Base-by-base conservation (phyloP, 2,113 vertebrate genomes). In the Anhinga anhinga region DNA sequence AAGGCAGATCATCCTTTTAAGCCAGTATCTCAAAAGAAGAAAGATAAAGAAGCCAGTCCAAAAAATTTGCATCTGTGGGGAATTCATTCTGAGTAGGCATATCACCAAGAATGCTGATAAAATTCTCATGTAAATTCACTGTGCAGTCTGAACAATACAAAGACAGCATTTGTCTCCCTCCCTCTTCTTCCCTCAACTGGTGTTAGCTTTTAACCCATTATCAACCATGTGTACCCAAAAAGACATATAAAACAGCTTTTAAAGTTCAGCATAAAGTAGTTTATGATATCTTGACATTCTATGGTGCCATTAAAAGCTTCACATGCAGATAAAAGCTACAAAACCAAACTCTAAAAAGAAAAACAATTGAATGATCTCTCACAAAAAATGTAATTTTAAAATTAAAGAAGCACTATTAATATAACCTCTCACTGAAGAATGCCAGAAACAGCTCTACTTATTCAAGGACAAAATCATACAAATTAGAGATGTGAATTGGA, bases 121-220 rank as follows among this genome's bases (percentile, higher is more conserved):
- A 95, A 91, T 96, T 93, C 70, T 87, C 65, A 97, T 93, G 78
- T 79, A 93, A 96, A 97, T 96, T 88, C 77, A 83, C 61, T 82
- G 21, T 40, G 47, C 49, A 85, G 47, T 47, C 80, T 86, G 67
- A 92, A 67, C 56, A 88, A 84, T 36, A 77, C 21, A 82, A 84
- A 95, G 59, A 79, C 78, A 94, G 61, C 49, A 74, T 58, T 81
- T 89, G 29, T 14, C 30, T 90, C 29, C 20, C 16, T 29, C 38
- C 11, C 55, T 66, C 66, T 72, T 65, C 36, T 83, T 86, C 27
- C 42, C 26, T 78, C 86, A 86, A 40, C 49, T 69, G 20, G 2
- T 53, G 22, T 65, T 72, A 87, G 36, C 30, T 93, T 94, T 97
- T 95, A 97, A 95, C 91, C 16, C 84, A 58, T 88, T 34, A 42